These are phyloP conservation scores for Cardinalis cardinalis DNA, from an alignment of 2,113 vertebrate species.

Conservation along the genomic window DNA sequence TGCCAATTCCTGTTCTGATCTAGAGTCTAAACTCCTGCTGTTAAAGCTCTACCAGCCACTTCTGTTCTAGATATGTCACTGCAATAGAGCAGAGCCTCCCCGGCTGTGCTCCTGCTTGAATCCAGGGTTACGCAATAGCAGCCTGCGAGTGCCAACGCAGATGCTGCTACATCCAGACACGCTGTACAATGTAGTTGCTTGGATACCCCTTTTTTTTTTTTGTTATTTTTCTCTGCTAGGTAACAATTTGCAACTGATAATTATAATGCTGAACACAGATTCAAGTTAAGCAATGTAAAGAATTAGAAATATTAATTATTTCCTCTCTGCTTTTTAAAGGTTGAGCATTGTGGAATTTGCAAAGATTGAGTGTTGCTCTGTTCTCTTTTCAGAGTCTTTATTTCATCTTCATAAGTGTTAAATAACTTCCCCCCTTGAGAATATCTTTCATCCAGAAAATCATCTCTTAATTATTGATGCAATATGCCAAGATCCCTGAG, in stretches of 20 bases:
- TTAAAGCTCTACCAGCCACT: not conserved
- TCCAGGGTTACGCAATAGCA: slow-evolving; percentile 8
- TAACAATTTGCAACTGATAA: slow-evolving; percentile 35
- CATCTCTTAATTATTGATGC: not conserved
- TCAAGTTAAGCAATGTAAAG: slow-evolving; percentile 37
- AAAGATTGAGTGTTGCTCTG: not conserved
- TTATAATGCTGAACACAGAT: not conserved
- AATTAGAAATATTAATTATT: slow-evolving; percentile 32
- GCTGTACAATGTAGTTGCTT: slow-evolving; percentile 50
- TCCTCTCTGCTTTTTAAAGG: slow-evolving; percentile 3
- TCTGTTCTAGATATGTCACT: slow-evolving; percentile 21
- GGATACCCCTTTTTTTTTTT: slow-evolving; percentile 16
- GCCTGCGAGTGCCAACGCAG: not conserved
- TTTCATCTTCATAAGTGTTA: not conserved
- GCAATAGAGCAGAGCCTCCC: not conserved
- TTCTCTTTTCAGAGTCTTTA: not conserved
- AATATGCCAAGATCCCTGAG: not conserved
- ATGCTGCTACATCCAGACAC: slow-evolving; percentile 30
- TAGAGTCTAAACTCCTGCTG: not conserved
- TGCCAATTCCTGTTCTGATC: not conserved
- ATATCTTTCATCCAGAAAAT: not conserved
- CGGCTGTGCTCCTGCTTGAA: not conserved
- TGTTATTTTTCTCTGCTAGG: not conserved
- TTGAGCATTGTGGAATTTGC: not conserved
- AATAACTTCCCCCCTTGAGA: not conserved